Evolutionary conservation across 2,113 vertebrate genomes (phyloP).

Genomic region (Alethe castanea): DNA sequence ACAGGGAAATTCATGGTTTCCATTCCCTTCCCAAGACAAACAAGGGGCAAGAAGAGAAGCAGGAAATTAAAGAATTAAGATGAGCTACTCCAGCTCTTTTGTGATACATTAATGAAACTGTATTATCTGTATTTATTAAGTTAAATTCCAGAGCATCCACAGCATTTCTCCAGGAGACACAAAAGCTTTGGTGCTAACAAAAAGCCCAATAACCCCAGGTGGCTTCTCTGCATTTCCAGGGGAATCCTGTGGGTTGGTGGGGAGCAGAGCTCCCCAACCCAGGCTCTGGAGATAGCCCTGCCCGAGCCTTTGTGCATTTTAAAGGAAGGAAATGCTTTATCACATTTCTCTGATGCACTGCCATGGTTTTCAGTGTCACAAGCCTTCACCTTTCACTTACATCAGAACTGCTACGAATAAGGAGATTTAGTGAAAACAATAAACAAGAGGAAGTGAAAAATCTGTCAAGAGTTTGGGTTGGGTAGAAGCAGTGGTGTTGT

Average conservation of each 20-base stretch:
- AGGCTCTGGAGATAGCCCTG: background rate
- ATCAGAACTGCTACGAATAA: background rate
- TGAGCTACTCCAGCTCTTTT: conserved; percentile 40
- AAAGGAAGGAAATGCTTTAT: conserved; percentile 65
- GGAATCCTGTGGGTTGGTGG: background rate
- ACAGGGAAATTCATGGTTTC: background rate
- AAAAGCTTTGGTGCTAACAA: background rate
- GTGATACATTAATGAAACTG: conserved; percentile 47
- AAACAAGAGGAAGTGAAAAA: conserved; percentile 36
- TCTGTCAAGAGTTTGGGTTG: background rate
- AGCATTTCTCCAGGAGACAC: conserved; percentile 52
- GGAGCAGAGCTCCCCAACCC: background rate
- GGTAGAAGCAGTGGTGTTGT: background rate
- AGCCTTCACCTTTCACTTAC: conserved; percentile 61
- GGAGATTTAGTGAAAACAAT: conserved; percentile 9
- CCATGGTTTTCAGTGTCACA: background rate
- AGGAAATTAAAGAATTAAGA: conserved; percentile 62
- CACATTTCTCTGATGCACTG: background rate
- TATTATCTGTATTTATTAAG: conserved; percentile 48
- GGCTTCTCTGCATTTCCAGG: background rate
- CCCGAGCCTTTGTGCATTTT: background rate
- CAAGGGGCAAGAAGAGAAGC: background rate
- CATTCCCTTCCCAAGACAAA: background rate
- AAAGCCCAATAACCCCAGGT: background rate
- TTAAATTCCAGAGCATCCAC: conserved; percentile 46